Evolutionary conservation across 2,888 invertebrate genomes (phyloP).

Genomic region (Margaritifera margaritifera): DNA sequence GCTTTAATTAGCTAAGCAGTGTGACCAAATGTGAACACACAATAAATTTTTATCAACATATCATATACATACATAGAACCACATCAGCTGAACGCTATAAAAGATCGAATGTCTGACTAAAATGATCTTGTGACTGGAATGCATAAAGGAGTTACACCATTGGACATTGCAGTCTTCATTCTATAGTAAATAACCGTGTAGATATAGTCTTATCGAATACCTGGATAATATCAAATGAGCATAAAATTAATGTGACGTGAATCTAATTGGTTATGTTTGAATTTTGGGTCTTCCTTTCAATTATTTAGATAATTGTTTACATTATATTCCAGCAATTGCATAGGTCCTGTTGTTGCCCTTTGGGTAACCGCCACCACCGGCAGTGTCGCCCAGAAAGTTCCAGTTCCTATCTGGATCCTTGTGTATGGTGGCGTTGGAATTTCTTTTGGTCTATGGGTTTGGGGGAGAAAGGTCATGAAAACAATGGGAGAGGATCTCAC

Average conservation of each 20-base stretch:
- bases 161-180: too few species aligned
- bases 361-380: constrained; percentile 81
- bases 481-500: constrained; percentile 98
- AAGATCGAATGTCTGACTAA: too few species aligned
- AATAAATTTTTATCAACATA: too few species aligned
- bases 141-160: too few species aligned
- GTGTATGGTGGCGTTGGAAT: constrained; percentile 96
- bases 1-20: too few species aligned
- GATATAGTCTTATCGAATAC: not conserved
- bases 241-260: not conserved
- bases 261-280: not conserved
- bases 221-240: not conserved
- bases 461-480: constrained; percentile 95
- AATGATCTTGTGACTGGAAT: too few species aligned
- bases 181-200: too few species aligned
- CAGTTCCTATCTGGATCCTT: constrained; percentile 92
- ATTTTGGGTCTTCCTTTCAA: not conserved
- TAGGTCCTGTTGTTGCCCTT: constrained; percentile 94
- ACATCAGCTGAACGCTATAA: too few species aligned
- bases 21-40: too few species aligned
- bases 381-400: constrained; percentile 80
- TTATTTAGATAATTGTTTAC: not conserved
- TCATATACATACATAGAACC: too few species aligned
- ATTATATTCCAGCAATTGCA: constrained; percentile 85
- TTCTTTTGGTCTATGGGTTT: constrained; percentile 94